Evolutionary conservation across 2,888 invertebrate species (phyloP).

Genomic region (Lasioglossum calceatum): DNA sequence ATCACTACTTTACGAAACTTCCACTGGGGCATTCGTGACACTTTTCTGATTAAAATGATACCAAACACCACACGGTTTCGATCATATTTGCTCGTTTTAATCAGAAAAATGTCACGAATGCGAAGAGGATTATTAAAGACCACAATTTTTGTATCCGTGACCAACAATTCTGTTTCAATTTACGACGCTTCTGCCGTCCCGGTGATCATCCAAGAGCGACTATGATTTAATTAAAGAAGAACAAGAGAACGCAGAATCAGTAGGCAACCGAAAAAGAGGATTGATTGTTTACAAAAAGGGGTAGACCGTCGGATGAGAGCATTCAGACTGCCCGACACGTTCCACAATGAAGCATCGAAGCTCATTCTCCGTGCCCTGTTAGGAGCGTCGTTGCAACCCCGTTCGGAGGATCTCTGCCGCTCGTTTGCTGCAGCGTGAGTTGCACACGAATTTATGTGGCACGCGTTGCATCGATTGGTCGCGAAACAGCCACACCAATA

Average conservation of each 20-base stretch:
- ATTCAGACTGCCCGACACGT: neutral
- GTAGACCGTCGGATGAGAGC: neutral
- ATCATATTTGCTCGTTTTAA: too few species aligned
- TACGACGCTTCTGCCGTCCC: neutral
- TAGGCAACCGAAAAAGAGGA: neutral
- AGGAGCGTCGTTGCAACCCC: constrained; percentile 6
- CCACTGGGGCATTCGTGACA: too few species aligned
- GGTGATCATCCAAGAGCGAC: neutral
- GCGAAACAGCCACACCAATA: constrained; percentile 51
- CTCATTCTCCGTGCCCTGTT: constrained; percentile 12
- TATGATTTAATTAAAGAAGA: neutral
- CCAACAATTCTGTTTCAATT: neutral
- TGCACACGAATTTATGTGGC: constrained; percentile 61
- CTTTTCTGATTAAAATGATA: too few species aligned
- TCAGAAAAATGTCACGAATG: too few species aligned
- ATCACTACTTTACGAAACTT: too few species aligned
- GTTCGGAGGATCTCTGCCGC: constrained; percentile 23
- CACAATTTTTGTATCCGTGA: too few species aligned
- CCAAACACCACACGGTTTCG: too few species aligned
- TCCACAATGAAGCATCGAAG: neutral
- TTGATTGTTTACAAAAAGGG: neutral
- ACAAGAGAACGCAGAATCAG: neutral
- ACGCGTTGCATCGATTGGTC: constrained; percentile 60
- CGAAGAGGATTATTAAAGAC: too few species aligned
- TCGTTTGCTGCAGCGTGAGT: constrained; percentile 53